These are phyloP conservation scores for Hycleus phaleratus DNA, from an alignment of 1,140 invertebrate species.

Conservation along the genomic window DNA sequence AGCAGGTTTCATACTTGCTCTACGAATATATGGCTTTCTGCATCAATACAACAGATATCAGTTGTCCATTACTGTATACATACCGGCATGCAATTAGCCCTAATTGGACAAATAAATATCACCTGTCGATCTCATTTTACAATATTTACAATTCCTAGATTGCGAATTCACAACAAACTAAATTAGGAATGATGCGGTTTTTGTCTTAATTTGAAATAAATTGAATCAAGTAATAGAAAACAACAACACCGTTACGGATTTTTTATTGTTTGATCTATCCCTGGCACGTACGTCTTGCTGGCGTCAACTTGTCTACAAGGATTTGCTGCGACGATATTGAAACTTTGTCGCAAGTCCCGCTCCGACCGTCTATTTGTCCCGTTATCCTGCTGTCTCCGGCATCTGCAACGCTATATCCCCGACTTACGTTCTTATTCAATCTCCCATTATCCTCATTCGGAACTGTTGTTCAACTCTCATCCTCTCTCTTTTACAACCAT, in stretches of 20 bases:
- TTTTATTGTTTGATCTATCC: not conserved
- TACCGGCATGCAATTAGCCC: too few species aligned
- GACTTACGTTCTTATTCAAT: conserved; percentile 29
- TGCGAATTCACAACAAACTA: not conserved
- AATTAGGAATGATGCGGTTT: too few species aligned
- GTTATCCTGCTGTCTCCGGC: conserved; percentile 20
- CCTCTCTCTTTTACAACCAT: not conserved
- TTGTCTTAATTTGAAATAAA: too few species aligned
- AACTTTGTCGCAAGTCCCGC: conserved; percentile 10
- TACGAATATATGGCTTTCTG: too few species aligned
- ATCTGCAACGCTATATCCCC: conserved; percentile 16
- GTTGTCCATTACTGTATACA: too few species aligned
- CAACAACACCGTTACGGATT: not conserved
- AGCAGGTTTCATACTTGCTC: too few species aligned
- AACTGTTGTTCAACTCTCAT: conserved; percentile 7
- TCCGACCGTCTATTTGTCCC: conserved; percentile 18
- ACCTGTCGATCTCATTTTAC: too few species aligned
- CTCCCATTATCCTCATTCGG: conserved; percentile 25
- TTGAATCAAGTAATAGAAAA: too few species aligned
- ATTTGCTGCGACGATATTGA: conserved; percentile 19
- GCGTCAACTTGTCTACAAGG: conserved; percentile 16
- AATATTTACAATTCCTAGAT: too few species aligned
- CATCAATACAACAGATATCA: too few species aligned
- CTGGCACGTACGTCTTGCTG: not conserved
- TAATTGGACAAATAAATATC: too few species aligned